These are phyloP conservation scores for Neoitamus cyanurus DNA, from an alignment of 2,888 invertebrate genomes.

Conservation along the genomic window DNA sequence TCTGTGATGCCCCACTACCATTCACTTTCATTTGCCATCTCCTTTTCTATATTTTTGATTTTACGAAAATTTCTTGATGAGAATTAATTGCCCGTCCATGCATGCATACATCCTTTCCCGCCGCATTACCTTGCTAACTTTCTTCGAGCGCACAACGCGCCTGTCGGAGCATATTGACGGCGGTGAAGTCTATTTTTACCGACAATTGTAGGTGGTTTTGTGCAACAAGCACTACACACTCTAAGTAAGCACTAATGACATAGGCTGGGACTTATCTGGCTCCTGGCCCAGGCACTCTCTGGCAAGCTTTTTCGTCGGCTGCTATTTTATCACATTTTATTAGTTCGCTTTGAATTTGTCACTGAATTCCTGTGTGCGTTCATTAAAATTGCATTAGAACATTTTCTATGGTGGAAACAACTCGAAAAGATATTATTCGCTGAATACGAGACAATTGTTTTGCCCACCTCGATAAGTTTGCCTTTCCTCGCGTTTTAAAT, in stretches of 20 bases:
- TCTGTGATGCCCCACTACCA: neutral
- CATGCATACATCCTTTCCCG: neutral
- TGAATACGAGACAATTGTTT: constrained; percentile 8
- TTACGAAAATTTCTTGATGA: constrained; percentile 6
- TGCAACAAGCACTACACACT: constrained; percentile 43
- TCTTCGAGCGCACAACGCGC: neutral
- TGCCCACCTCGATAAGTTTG: neutral
- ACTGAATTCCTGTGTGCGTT: constrained; percentile 29
- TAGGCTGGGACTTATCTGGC: constrained; percentile 54
- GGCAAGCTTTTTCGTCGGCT: constrained; percentile 23
- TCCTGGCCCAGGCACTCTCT: constrained; percentile 54
- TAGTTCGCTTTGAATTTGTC: constrained; percentile 38
- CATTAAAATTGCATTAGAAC: constrained; percentile 34
- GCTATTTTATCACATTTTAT: constrained; percentile 36
- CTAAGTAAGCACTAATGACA: constrained; percentile 44
- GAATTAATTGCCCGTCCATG: constrained; percentile 32
- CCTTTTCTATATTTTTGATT: neutral
- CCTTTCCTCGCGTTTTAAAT: neutral
- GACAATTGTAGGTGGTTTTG: constrained; percentile 64
- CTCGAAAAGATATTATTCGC: neutral
- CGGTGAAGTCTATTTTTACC: constrained; percentile 63
- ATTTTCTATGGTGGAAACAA: neutral
- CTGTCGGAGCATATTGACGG: constrained; percentile 57
- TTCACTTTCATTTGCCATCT: neutral
- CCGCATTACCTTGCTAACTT: neutral